phyloP scores from a whole-genome alignment of 2,113 vertebrate genomes.

The Callospermophilus lateralis region DNA sequence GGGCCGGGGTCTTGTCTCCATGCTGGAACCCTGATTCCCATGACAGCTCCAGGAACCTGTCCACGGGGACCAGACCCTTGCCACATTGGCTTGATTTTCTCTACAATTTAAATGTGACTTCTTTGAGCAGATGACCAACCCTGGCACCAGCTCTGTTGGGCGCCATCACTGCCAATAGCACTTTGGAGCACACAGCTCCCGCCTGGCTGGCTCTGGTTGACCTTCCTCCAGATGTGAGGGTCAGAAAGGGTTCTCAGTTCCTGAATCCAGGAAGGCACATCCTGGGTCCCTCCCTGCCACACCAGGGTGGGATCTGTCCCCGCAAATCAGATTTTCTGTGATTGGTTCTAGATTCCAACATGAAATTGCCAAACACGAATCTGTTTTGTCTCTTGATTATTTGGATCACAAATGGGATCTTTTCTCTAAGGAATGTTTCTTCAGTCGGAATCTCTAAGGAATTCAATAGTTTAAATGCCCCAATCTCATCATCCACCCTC shows the following conservation, averaged over 20 bases:
- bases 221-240: background rate
- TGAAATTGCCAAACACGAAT: background rate
- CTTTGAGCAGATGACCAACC: conserved; percentile 17
- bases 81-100: background rate
- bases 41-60: background rate
- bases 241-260: background rate
- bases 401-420: background rate
- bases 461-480: background rate
- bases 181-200: background rate
- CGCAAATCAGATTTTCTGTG: no score
- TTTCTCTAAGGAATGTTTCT: background rate
- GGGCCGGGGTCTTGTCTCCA: background rate
- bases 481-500: background rate
- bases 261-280: background rate
- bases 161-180: no score
- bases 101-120: conserved; percentile 31
- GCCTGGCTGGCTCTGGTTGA: accelerated
- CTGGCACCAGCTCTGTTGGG: background rate
- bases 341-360: background rate
- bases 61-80: conserved; percentile 52
- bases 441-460: background rate
- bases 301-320: accelerated
- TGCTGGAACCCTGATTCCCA: background rate
- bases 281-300: accelerated
- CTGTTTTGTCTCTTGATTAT: background rate